Evolutionary conservation across 2,888 invertebrate species (phyloP).

Genomic region (Melanophora roralis): DNA sequence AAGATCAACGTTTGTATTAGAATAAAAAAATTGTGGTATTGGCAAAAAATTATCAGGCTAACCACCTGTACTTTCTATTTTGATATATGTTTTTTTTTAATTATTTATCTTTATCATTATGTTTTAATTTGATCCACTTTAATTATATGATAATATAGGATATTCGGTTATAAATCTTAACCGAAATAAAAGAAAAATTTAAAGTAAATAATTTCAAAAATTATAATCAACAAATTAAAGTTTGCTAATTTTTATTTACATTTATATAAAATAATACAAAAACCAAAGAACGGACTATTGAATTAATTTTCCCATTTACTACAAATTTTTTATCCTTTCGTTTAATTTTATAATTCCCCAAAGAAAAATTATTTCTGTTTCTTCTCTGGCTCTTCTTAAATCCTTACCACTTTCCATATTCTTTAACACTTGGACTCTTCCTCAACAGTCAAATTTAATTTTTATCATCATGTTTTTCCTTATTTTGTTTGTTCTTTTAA

Average conservation of each 20-base stretch:
- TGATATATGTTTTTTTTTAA: too few species aligned
- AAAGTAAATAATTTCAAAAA: neutral
- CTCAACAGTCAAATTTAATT: neutral
- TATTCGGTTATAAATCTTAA: too few species aligned
- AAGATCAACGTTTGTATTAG: too few species aligned
- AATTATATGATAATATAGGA: too few species aligned
- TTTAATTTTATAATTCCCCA: constrained; percentile 25
- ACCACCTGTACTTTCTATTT: too few species aligned
- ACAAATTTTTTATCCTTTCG: constrained; percentile 6
- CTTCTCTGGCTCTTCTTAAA: neutral
- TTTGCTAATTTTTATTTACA: neutral
- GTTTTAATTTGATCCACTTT: too few species aligned
- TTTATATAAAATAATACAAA: neutral
- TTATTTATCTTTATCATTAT: too few species aligned
- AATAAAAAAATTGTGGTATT: too few species aligned
- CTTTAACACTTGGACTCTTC: neutral
- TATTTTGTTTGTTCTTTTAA: constrained; percentile 1
- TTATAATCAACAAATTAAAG: neutral
- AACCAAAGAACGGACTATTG: neutral
- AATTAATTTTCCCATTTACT: constrained; percentile 31
- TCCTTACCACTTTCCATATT: neutral
- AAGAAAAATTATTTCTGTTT: constrained; percentile 22
- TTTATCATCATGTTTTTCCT: constrained; percentile 27
- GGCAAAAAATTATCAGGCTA: too few species aligned
- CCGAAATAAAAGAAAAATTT: too few species aligned